Percentiles rank a stretch among this genome's conserved stretches.
Conservation (phyloP, 1,140 invertebrate genomes). For the Psilanteris sp. region DNA sequence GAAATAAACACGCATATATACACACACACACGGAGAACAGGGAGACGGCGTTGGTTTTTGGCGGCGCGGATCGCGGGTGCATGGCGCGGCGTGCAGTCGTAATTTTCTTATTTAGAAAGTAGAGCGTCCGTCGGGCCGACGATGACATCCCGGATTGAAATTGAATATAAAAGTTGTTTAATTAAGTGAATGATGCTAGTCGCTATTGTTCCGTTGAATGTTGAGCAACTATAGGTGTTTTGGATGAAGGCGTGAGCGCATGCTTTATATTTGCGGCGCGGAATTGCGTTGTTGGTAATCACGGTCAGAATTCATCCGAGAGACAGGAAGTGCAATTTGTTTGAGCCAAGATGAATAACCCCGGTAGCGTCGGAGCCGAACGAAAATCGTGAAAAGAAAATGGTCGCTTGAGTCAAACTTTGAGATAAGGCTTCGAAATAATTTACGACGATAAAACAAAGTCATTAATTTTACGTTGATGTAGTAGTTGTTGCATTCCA, state of each 20-base stretch:
- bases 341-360: not conserved
- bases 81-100: too few relatives aligned
- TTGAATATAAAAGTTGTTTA: too few relatives aligned
- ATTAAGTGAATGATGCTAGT: constrained; percentile 11
- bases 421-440: too few relatives aligned
- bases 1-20: too few relatives aligned
- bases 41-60: too few relatives aligned
- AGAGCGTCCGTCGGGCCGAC: too few relatives aligned
- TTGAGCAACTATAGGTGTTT: constrained; percentile 11
- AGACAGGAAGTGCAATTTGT: constrained; percentile 17
- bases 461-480: constrained; percentile 34
- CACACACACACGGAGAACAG: too few relatives aligned
- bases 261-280: constrained; percentile 4
- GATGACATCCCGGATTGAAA: not conserved
- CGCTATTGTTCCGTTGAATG: constrained; percentile 11
- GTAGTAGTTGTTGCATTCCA: constrained; percentile 48
- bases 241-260: constrained; percentile 17
- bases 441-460: constrained; percentile 4
- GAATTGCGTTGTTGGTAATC: not conserved
- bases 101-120: too few relatives aligned
- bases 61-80: too few relatives aligned
- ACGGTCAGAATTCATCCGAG: not conserved
- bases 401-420: not conserved
- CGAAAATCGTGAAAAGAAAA: not conserved
- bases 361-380: too few relatives aligned